Evolutionary conservation across 2,113 vertebrate species (phyloP).

Genomic region (Ctenomys sociabilis): DNA sequence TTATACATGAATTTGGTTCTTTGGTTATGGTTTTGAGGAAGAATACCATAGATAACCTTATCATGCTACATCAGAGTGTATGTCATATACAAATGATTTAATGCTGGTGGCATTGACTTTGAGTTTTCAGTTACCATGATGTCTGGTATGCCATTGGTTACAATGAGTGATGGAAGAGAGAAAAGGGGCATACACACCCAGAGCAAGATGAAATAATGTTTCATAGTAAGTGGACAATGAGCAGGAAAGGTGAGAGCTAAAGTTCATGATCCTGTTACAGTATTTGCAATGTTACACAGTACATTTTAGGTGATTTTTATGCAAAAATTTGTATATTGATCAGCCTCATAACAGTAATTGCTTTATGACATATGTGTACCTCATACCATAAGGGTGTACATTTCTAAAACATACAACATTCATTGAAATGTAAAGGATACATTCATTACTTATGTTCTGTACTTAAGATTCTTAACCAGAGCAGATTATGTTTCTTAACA

Average conservation of each 20-base stretch:
- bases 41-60: accelerated
- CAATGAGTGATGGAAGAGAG: neutral
- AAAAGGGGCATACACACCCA: neutral
- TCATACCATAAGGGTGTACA: neutral
- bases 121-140: neutral
- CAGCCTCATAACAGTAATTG: neutral
- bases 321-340: neutral
- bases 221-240: neutral
- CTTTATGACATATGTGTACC: neutral
- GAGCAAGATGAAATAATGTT: neutral
- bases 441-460: neutral
- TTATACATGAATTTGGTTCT: neutral
- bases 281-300: neutral
- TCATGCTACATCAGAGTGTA: too few relatives aligned
- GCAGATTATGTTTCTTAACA: neutral
- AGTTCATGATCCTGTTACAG: neutral
- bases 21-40: neutral
- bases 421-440: neutral
- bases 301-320: neutral
- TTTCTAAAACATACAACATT: neutral
- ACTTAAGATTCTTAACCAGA: neutral
- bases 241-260: neutral
- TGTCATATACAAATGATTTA: neutral
- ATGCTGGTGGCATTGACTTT: neutral
- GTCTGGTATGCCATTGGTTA: neutral